Conservation (phyloP, 2,888 invertebrate species). For the Oegoconia quadripuncta region DNA sequence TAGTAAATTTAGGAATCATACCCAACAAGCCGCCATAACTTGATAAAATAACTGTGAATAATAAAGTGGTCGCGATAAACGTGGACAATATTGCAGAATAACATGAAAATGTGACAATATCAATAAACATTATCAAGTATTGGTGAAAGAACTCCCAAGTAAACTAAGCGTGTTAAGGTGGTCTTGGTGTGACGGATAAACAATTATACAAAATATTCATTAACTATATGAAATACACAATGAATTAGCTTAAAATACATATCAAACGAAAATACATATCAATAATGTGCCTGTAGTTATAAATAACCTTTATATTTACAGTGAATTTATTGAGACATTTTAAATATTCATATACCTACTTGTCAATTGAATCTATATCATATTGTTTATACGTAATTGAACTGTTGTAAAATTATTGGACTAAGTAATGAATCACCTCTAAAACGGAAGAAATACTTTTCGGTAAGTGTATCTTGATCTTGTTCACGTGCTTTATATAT, state of each 20-base stretch:
- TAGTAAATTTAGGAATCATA: conserved; percentile 38
- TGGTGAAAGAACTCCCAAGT: not conserved
- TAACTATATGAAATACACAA: too few relatives aligned
- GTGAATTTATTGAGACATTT: conserved; percentile 1
- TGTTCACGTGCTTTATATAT: too few relatives aligned
- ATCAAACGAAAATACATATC: conserved; percentile 69
- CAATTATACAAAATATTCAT: conserved; percentile 20
- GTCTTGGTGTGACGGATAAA: not conserved
- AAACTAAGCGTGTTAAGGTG: not conserved
- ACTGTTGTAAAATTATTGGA: too few relatives aligned
- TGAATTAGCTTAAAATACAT: conserved; percentile 46
- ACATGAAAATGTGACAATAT: conserved; percentile 30
- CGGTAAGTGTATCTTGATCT: too few relatives aligned
- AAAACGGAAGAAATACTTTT: too few relatives aligned
- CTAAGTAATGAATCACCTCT: too few relatives aligned
- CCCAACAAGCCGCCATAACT: conserved; percentile 51
- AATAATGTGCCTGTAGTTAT: conserved; percentile 68
- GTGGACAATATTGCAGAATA: conserved; percentile 29
- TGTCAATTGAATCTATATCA: conserved; percentile 1
- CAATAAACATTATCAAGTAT: conserved; percentile 11
- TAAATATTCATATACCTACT: conserved; percentile 6
- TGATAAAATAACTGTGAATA: conserved; percentile 36
- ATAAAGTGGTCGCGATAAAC: conserved; percentile 34
- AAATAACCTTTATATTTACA: conserved; percentile 21
- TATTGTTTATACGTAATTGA: not conserved